These are phyloP conservation scores for Aegotheles bennettii DNA, from an alignment of 2,113 vertebrate species.

Conservation along the genomic window DNA sequence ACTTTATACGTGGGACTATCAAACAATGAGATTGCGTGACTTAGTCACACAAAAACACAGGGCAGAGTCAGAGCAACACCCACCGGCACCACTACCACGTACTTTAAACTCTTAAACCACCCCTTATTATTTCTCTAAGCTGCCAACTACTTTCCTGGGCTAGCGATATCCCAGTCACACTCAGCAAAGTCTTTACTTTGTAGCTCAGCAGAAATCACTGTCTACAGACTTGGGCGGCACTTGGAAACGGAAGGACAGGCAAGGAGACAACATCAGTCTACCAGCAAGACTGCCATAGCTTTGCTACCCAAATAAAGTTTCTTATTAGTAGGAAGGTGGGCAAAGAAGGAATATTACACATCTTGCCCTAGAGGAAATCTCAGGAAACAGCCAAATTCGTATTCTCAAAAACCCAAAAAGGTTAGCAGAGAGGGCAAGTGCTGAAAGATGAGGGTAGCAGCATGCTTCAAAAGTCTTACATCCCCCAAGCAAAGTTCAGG, in stretches of 20 bases:
- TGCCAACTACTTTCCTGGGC: neutral
- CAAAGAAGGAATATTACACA: neutral
- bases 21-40: fast-evolving
- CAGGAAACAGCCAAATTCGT: neutral
- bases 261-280: neutral
- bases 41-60: neutral
- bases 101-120: neutral
- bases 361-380: neutral
- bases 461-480: neutral
- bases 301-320: neutral
- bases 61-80: neutral
- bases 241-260: neutral
- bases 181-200: neutral
- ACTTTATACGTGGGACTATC: neutral
- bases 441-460: neutral
- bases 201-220: neutral
- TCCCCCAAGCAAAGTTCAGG: neutral
- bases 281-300: neutral
- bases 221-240: neutral
- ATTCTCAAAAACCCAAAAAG: neutral
- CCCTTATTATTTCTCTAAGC: neutral
- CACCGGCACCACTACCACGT: neutral
- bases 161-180: neutral
- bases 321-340: neutral
- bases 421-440: neutral